A percentile compares a stretch with the other conserved stretches of the same genome.
These are phyloP conservation scores for Noctilio leporinus DNA, from an alignment of 2,113 vertebrate species.

Conservation along the genomic window DNA sequence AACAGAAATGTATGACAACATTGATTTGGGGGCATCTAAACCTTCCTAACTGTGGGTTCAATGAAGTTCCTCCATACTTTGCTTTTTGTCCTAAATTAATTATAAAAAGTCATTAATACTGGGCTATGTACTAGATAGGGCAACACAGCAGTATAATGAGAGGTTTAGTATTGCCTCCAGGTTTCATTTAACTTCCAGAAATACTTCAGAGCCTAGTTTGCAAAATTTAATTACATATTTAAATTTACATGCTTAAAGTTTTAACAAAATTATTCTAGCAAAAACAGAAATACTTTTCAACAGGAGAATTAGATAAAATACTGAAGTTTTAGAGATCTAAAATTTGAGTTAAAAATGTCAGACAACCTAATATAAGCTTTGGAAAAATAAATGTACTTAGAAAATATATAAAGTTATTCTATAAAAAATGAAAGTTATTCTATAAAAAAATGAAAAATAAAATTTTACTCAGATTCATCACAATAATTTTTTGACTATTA, in stretches of 20 bases:
- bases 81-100: neutral
- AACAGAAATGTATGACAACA: neutral
- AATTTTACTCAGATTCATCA: neutral
- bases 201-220: neutral
- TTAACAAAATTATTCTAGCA: neutral
- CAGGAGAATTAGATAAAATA: neutral
- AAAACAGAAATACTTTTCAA: neutral
- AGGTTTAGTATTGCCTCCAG: neutral
- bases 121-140: rapidly evolving
- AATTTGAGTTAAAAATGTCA: neutral
- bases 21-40: neutral
- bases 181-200: neutral
- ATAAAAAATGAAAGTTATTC: neutral
- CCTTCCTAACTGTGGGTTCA: neutral
- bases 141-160: neutral
- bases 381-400: neutral
- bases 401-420: neutral
- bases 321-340: neutral
- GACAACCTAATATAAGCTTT: neutral
- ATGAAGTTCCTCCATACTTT: neutral
- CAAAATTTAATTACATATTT: neutral
- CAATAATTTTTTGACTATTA: neutral
- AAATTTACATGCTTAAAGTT: neutral
- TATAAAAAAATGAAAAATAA: neutral
- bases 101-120: neutral